Percentiles rank a stretch among this genome's conserved stretches.
Conservation (phyloP, 2,888 invertebrate species). For the Phalangium opilio region DNA sequence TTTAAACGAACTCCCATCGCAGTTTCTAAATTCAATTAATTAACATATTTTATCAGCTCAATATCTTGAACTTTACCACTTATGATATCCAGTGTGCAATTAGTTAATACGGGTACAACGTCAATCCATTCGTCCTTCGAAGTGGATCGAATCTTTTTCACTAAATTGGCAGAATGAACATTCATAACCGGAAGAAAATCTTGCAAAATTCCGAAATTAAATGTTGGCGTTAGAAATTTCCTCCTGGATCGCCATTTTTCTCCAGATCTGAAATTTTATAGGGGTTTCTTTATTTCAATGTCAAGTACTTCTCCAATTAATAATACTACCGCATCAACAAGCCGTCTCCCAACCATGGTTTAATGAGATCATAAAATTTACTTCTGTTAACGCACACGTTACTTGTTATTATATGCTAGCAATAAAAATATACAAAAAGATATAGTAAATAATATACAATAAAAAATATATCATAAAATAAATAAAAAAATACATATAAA, state of each 20-base stretch:
- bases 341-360: no score
- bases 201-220: slow-evolving; percentile 21
- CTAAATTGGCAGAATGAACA: slow-evolving; percentile 17
- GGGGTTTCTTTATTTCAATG: background rate
- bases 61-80: slow-evolving; percentile 14
- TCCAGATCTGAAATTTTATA: slow-evolving; percentile 9
- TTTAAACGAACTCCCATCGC: slow-evolving; percentile 8
- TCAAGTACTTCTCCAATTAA: no score
- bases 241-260: slow-evolving; percentile 19
- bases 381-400: no score
- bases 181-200: slow-evolving; percentile 21
- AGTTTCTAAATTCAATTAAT: no score
- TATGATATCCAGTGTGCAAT: slow-evolving; percentile 21
- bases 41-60: no score
- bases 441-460: no score
- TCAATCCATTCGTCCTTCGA: slow-evolving; percentile 13
- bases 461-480: no score
- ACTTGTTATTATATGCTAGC: no score
- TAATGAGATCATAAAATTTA: no score
- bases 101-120: slow-evolving; percentile 19
- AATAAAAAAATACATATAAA: no score
- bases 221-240: slow-evolving; percentile 22
- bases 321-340: no score
- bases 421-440: no score
- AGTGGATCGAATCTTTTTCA: slow-evolving; percentile 12